Conservation (phyloP, 2,888 invertebrate species). For the Blomia tropicalis region DNA sequence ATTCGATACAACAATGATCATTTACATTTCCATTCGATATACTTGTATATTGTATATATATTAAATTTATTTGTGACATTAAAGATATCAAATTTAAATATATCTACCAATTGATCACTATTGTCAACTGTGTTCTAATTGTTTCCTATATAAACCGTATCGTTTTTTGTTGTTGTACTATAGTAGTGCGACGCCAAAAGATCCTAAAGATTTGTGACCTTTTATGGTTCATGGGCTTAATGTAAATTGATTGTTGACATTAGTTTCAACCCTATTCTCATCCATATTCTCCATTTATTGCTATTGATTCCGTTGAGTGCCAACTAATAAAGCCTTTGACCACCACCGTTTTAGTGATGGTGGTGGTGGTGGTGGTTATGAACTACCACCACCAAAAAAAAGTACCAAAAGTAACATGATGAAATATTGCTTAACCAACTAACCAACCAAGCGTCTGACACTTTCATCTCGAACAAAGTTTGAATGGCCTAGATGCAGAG, state of each 20-base stretch:
- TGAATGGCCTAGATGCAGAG: no score
- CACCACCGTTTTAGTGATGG: no score
- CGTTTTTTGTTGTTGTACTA: neutral
- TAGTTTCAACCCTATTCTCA: neutral
- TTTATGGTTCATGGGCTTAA: neutral
- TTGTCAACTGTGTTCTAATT: no score
- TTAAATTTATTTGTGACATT: neutral
- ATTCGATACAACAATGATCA: neutral
- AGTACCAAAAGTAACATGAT: neutral
- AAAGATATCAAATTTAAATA: neutral
- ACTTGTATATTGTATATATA: conserved; percentile 5
- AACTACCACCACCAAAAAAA: no score
- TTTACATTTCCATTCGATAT: conserved; percentile 9
- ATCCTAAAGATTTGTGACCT: neutral
- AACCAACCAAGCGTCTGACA: neutral
- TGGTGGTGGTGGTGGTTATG: no score
- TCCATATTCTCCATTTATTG: no score
- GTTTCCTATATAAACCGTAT: no score
- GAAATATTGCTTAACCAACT: neutral
- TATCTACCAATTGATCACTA: no score
- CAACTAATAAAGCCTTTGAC: no score
- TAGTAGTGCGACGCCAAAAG: neutral
- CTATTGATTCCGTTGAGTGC: no score
- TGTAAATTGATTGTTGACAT: conserved; percentile 2
- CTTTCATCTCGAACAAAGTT: no score